A percentile compares a stretch with the other conserved stretches of the same genome.
These are phyloP conservation scores for Eumeta japonica DNA, from an alignment of 1,140 invertebrate species.

Conservation along the genomic window DNA sequence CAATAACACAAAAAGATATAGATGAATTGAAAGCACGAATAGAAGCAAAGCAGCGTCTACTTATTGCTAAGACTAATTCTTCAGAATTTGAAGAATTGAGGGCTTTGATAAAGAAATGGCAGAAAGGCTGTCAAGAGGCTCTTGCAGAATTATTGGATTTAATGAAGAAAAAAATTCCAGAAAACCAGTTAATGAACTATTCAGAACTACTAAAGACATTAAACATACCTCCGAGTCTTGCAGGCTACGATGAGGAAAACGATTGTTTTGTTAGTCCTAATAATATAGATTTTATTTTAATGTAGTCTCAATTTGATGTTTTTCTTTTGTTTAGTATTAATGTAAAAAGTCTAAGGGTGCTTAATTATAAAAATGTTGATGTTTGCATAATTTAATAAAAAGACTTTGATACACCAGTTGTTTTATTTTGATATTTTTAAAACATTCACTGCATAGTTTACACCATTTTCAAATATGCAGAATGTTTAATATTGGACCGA, in stretches of 20 bases:
- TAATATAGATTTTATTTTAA: slow-evolving; percentile 32
- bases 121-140: slow-evolving; percentile 44
- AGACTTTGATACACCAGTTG: no score
- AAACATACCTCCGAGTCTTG: slow-evolving; percentile 39
- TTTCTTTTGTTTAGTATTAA: no score
- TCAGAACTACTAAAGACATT: slow-evolving; percentile 38
- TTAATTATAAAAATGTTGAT: slow-evolving; percentile 5
- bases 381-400: no score
- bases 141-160: slow-evolving; percentile 38
- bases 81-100: slow-evolving; percentile 38
- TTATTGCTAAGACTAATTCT: slow-evolving; percentile 31
- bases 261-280: slow-evolving; percentile 39
- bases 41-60: slow-evolving; percentile 35
- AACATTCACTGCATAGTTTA: no score
- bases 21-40: slow-evolving; percentile 37
- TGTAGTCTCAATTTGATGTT: slow-evolving; percentile 26
- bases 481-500: no score
- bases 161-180: slow-evolving; percentile 39
- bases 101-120: slow-evolving; percentile 45
- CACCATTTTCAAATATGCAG: no score
- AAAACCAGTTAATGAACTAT: slow-evolving; percentile 39
- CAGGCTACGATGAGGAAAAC: slow-evolving; percentile 44
- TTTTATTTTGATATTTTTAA: no score
- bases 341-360: slow-evolving; percentile 8
- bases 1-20: slow-evolving; percentile 44